Conservation (phyloP, 2,888 invertebrate species). For the Cephonodes hylas region DNA sequence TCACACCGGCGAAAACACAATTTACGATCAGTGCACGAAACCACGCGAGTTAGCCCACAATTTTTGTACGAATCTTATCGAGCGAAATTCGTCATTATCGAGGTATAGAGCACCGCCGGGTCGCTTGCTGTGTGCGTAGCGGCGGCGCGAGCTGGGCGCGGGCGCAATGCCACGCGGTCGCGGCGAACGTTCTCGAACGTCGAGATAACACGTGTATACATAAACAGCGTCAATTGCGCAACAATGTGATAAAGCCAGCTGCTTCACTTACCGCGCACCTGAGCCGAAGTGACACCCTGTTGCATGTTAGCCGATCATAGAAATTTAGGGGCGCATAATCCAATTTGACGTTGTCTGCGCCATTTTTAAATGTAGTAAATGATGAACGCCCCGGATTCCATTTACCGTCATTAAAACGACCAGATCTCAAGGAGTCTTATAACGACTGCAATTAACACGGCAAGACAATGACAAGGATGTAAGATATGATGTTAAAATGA, state of each 20-base stretch:
- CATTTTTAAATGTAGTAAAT: constrained; percentile 62
- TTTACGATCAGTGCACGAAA: constrained; percentile 53
- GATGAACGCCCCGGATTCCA: constrained; percentile 51
- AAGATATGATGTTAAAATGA: constrained; percentile 40
- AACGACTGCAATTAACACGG: constrained; percentile 30
- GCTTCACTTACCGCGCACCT: constrained; percentile 22
- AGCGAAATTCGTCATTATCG: constrained; percentile 16
- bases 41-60: constrained; percentile 32
- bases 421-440: constrained; percentile 4
- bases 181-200: constrained; percentile 67
- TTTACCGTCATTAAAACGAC: constrained; percentile 49
- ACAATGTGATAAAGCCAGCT: constrained; percentile 46
- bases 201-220: constrained; percentile 69
- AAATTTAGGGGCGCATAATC: constrained; percentile 51
- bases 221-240: constrained; percentile 62
- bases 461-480: constrained; percentile 42
- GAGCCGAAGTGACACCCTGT: constrained; percentile 36
- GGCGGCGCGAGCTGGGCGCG: constrained; percentile 28
- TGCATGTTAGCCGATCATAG: constrained; percentile 35
- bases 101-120: no score
- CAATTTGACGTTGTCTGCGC: constrained; percentile 50
- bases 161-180: constrained; percentile 56
- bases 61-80: constrained; percentile 35
- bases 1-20: constrained; percentile 66
- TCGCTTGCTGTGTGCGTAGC: not conserved